Conservation (phyloP, 2,888 invertebrate species). For the Frankliniella intonsa region DNA sequence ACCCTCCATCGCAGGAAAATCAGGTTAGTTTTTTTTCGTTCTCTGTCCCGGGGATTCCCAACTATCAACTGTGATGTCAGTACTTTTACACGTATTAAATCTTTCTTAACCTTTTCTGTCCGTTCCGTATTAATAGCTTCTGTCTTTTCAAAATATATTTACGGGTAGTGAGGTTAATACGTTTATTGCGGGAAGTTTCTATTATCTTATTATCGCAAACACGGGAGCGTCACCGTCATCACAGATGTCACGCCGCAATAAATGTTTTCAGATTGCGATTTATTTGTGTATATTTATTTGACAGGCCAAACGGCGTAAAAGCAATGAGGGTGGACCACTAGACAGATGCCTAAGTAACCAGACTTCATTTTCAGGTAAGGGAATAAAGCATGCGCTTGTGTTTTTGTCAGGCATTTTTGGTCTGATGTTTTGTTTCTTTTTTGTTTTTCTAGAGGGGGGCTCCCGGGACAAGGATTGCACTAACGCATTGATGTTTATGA, state of each 20-base stretch:
- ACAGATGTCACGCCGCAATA: background rate
- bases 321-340: background rate
- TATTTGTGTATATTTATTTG: background rate
- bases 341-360: background rate
- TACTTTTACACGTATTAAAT: background rate
- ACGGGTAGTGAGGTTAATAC: no score
- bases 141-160: no score
- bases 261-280: background rate
- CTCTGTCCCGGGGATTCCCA: background rate
- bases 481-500: background rate
- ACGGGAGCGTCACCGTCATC: no score
- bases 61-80: background rate
- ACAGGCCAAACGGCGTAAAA: background rate
- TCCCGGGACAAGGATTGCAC: background rate
- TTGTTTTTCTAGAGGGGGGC: background rate
- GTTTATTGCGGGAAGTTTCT: no score
- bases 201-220: no score
- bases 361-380: background rate
- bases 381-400: background rate
- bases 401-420: background rate
- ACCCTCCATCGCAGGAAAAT: background rate
- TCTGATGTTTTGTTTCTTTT: background rate
- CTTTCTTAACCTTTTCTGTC: background rate
- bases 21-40: background rate
- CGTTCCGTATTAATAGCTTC: no score